Evolutionary conservation across 1,140 invertebrate species (phyloP).

Genomic region (Gryon sp.): DNA sequence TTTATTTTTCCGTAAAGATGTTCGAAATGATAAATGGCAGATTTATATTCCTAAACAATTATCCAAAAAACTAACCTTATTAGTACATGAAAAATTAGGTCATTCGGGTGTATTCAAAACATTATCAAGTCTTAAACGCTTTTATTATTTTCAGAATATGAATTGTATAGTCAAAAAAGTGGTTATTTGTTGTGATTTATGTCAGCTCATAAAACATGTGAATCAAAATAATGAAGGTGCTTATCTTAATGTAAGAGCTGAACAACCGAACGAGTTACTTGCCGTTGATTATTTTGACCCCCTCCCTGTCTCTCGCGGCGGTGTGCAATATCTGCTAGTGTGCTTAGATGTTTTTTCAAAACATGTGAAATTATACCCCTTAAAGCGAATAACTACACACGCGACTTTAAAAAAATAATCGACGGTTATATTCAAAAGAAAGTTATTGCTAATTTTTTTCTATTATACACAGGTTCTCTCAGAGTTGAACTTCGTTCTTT

Average conservation of each 20-base stretch:
- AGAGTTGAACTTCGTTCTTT: no score
- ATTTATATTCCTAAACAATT: not conserved
- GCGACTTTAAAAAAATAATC: not conserved
- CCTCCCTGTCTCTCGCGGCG: not conserved
- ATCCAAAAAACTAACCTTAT: not conserved
- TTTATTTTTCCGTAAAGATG: not conserved
- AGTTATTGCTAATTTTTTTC: no score
- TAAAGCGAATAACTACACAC: not conserved
- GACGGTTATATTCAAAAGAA: constrained; percentile 8
- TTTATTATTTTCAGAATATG: not conserved
- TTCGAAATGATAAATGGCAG: not conserved
- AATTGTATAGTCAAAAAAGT: not conserved
- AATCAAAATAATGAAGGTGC: not conserved
- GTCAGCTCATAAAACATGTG: not conserved
- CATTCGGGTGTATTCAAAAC: not conserved
- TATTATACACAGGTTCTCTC: no score
- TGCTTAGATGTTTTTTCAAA: constrained; percentile 14
- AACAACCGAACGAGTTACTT: not conserved
- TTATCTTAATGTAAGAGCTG: not conserved
- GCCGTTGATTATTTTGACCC: constrained; percentile 5
- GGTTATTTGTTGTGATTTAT: not conserved
- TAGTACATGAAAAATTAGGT: not conserved
- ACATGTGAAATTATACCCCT: constrained; percentile 3
- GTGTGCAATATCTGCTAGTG: constrained; percentile 4
- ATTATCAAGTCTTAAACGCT: not conserved